phyloP scores from a whole-genome alignment of 2,113 vertebrate species.

The Motacilla tschutschensis region DNA sequence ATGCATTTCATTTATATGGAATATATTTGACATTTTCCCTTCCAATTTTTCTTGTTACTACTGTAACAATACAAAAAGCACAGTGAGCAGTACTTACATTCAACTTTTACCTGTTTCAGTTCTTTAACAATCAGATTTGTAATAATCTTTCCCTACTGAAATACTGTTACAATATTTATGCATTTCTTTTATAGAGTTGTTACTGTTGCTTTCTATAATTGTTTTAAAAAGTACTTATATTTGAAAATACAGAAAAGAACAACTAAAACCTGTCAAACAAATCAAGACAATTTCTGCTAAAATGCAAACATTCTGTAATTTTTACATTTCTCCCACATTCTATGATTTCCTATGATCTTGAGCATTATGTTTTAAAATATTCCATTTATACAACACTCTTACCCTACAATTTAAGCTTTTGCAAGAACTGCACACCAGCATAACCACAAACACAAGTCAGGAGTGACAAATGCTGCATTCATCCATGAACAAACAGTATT shows the following conservation, averaged over 20 bases:
- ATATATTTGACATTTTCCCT: neutral
- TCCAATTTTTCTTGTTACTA: neutral
- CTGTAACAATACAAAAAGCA: neutral
- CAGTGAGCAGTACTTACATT: neutral
- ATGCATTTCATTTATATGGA: neutral
- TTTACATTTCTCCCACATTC: neutral
- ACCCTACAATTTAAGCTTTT: neutral
- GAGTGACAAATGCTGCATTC: slow-evolving; percentile 5
- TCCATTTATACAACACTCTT: neutral
- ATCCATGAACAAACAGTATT: slow-evolving; percentile 8
- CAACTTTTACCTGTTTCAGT: neutral
- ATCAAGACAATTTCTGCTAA: neutral
- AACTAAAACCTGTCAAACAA: neutral
- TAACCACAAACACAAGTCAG: slow-evolving; percentile 8
- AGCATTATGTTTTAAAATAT: neutral
- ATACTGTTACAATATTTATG: neutral
- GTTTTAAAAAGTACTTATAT: neutral
- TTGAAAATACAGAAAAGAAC: neutral
- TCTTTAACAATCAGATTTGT: neutral
- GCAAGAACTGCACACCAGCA: neutral
- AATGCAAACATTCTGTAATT: neutral
- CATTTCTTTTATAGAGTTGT: neutral
- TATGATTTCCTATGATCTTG: neutral
- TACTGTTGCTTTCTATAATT: neutral
- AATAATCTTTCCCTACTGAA: neutral